A percentile compares a stretch with the other conserved stretches of the same genome.
Evolutionary conservation across 2,113 vertebrate genomes (phyloP).

Genomic region (Plestiodon gilberti): DNA sequence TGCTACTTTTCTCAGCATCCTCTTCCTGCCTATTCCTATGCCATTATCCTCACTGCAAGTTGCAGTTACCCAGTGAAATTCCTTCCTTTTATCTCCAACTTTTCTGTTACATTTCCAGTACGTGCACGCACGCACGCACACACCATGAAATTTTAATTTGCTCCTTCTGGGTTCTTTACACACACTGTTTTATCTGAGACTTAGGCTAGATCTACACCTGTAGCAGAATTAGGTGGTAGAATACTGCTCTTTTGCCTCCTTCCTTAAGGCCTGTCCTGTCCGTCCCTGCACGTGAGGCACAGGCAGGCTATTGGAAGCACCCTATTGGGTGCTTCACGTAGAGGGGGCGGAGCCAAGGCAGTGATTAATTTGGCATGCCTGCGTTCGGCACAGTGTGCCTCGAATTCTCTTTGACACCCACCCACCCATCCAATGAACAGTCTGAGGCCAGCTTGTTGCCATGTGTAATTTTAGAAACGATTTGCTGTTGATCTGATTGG

Average conservation of each 20-base stretch:
- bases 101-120: neutral
- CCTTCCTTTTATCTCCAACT: neutral
- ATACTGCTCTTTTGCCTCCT: neutral
- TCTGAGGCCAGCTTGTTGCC: too few relatives aligned
- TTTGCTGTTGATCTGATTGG: too few relatives aligned
- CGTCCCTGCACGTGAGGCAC: neutral
- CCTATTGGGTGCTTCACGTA: too few relatives aligned
- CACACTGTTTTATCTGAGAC: neutral
- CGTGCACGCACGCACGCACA: neutral
- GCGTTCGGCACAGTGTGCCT: too few relatives aligned
- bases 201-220: neutral
- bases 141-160: neutral
- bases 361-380: too few relatives aligned
- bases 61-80: neutral
- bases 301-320: too few relatives aligned
- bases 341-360: too few relatives aligned
- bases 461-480: too few relatives aligned
- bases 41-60: neutral
- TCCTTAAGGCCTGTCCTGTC: too few relatives aligned
- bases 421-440: too few relatives aligned
- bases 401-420: too few relatives aligned
- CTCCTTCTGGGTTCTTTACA: neutral
- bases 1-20: slow-evolving; percentile 1
- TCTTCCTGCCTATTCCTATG: neutral
- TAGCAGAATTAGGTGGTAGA: neutral